Percentiles rank a stretch among this genome's conserved stretches.
phyloP scores from a whole-genome alignment of 2,113 vertebrate genomes.

The Pungitius pungitius region DNA sequence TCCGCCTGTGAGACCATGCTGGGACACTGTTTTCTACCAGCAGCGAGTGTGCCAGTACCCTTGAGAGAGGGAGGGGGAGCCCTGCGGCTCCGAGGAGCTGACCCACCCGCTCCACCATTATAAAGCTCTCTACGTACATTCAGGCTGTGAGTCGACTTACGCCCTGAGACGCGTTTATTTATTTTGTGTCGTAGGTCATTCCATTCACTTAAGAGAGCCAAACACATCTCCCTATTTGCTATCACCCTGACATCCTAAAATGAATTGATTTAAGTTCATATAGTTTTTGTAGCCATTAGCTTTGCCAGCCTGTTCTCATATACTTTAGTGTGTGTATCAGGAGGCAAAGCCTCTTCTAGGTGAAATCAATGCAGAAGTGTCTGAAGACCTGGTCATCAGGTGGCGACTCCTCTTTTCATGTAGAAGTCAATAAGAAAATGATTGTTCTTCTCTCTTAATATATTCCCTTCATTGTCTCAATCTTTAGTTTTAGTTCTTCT shows the following conservation, averaged over 20 bases:
- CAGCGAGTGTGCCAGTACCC: background rate
- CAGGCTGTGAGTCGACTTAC: background rate
- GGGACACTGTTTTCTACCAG: background rate
- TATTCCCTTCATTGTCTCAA: too few species aligned
- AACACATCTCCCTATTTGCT: background rate
- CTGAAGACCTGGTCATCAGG: too few species aligned
- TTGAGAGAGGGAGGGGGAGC: conserved; percentile 7
- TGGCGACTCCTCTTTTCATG: too few species aligned
- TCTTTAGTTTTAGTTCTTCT: too few species aligned
- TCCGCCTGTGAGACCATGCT: too few species aligned
- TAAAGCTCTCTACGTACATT: background rate
- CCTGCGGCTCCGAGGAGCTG: conserved; percentile 16
- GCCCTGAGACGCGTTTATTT: background rate
- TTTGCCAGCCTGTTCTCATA: too few species aligned
- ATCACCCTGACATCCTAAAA: background rate
- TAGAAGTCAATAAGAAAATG: too few species aligned
- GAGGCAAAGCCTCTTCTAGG: too few species aligned
- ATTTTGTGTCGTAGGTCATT: background rate
- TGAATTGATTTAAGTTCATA: background rate
- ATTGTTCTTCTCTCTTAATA: too few species aligned
- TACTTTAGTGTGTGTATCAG: background rate
- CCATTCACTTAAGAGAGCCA: background rate
- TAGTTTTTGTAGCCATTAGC: too few species aligned
- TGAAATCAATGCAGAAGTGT: too few species aligned
- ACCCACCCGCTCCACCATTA: conserved; percentile 17